phyloP scores from a whole-genome alignment of 2,113 vertebrate genomes.

The Pandion haliaetus region DNA sequence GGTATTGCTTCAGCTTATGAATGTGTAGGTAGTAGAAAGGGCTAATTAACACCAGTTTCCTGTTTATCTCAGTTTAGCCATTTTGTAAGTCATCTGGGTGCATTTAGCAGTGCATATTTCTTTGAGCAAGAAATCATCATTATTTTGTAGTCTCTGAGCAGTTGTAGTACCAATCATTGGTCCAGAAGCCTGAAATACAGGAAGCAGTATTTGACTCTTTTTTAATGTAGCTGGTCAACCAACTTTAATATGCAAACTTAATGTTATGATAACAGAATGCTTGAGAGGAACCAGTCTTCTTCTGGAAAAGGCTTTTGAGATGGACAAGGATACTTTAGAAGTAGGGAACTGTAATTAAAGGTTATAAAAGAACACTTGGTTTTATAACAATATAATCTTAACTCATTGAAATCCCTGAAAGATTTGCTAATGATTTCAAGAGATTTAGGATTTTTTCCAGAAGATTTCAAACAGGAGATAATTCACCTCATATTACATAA shows the following conservation, averaged over 20 bases:
- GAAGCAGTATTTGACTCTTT: neutral
- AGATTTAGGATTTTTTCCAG: neutral
- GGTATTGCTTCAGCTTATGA: neutral
- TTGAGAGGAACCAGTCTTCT: neutral
- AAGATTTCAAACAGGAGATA: neutral
- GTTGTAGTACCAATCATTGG: neutral
- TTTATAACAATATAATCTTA: neutral
- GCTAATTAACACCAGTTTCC: neutral
- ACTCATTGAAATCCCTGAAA: neutral
- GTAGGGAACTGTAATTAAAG: neutral
- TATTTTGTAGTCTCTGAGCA: neutral
- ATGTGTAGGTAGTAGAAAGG: neutral
- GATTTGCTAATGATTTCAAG: neutral
- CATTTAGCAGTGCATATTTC: neutral
- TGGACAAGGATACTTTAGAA: neutral
- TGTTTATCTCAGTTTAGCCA: neutral
- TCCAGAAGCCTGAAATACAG: neutral
- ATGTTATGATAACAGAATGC: neutral
- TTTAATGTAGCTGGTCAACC: neutral
- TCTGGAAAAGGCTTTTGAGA: neutral
- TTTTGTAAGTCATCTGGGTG: neutral
- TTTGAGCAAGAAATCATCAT: neutral
- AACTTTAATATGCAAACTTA: neutral
- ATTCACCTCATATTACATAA: neutral
- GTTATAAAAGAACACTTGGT: neutral